A percentile compares a stretch with the other conserved stretches of the same genome.
These are phyloP conservation scores for Pseudocheirus occidentalis DNA, from an alignment of 2,797 vertebrate genomes.

Conservation along the genomic window DNA sequence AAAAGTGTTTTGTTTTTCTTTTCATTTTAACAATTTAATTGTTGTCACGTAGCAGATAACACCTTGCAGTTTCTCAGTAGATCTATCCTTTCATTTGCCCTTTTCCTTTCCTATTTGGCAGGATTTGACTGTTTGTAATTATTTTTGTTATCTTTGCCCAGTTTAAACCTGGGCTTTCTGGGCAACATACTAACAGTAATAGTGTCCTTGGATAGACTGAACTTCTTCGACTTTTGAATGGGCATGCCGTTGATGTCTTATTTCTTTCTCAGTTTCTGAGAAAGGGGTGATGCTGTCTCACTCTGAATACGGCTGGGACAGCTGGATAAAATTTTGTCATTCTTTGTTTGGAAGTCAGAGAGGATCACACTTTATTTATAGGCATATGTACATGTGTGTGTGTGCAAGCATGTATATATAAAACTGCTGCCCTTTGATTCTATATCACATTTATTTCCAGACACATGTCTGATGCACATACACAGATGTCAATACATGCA, in stretches of 20 bases:
- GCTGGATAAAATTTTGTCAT: not conserved
- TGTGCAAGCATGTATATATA: too few relatives aligned
- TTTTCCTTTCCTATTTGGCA: not conserved
- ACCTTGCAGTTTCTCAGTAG: not conserved
- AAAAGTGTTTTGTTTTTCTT: not conserved
- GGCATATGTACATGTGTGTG: too few relatives aligned
- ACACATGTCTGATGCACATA: not conserved
- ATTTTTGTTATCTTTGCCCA: not conserved
- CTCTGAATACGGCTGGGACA: not conserved
- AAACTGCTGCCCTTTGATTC: not conserved
- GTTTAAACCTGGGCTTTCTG: not conserved
- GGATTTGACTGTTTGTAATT: not conserved
- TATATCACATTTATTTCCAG: not conserved
- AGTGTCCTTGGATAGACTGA: not conserved
- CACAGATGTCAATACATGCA: not conserved
- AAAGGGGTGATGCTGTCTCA: conserved; percentile 30
- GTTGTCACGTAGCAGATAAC: not conserved
- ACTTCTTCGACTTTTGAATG: not conserved
- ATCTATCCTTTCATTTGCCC: not conserved
- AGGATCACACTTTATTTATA: not conserved
- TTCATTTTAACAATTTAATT: not conserved
- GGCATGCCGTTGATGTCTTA: not conserved
- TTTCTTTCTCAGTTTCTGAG: conserved; percentile 17
- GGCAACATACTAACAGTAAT: not conserved
- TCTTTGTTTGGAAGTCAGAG: not conserved